These are phyloP conservation scores for Oxytorus armatus DNA, from an alignment of 2,888 invertebrate species.

Conservation along the genomic window DNA sequence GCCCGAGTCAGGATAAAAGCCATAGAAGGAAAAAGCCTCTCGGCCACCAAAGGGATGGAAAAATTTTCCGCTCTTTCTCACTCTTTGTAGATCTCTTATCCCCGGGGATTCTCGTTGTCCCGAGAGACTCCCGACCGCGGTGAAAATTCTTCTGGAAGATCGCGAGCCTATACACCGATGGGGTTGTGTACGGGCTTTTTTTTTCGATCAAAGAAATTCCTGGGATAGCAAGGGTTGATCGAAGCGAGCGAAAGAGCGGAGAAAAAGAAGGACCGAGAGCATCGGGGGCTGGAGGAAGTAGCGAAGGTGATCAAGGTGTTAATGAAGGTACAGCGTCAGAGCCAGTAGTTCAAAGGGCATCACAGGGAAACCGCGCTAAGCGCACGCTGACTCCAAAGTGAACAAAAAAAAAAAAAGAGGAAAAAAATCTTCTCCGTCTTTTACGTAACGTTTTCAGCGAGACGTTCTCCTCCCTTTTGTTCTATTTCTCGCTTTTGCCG, in stretches of 20 bases:
- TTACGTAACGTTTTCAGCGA: constrained; percentile 32
- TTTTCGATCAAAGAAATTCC: constrained; percentile 51
- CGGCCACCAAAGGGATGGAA: constrained; percentile 18
- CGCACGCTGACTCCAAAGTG: constrained; percentile 3
- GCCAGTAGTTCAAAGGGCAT: constrained; percentile 60
- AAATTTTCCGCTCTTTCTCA: constrained; percentile 31
- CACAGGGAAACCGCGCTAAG: constrained; percentile 28
- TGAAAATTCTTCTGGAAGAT: constrained; percentile 69
- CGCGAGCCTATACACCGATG: constrained; percentile 58
- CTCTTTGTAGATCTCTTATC: constrained; percentile 24
- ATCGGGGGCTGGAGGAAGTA: background rate
- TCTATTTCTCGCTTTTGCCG: constrained; percentile 28
- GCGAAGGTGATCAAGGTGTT: constrained; percentile 58
- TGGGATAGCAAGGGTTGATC: constrained; percentile 24
- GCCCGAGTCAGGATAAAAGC: background rate
- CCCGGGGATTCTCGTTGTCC: constrained; percentile 26
- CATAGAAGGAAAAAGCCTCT: constrained; percentile 22
- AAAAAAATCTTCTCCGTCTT: constrained; percentile 27
- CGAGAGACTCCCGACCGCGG: constrained; percentile 37
- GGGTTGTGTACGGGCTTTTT: constrained; percentile 33
- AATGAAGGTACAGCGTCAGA: constrained; percentile 53
- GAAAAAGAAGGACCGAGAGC: constrained; percentile 27
- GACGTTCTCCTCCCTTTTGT: constrained; percentile 45
- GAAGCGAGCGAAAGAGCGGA: constrained; percentile 52
- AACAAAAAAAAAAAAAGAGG: constrained; percentile 5